These are phyloP conservation scores for Dinocampus coccinellae DNA, from an alignment of 2,888 invertebrate species.

Conservation along the genomic window DNA sequence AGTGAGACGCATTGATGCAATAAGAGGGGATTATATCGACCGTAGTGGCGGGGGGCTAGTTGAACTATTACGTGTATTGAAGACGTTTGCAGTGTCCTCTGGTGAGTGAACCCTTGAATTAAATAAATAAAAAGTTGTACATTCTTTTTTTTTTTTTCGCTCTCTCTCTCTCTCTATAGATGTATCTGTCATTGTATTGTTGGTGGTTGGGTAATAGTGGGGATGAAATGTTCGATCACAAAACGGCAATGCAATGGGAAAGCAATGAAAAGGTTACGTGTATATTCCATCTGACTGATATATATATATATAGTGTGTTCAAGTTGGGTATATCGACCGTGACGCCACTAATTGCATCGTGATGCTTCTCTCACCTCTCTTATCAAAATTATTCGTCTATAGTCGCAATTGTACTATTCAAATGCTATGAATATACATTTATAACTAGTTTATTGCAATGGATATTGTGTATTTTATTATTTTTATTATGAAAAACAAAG, in stretches of 20 bases:
- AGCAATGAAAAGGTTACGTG: not conserved
- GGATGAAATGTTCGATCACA: constrained; percentile 29
- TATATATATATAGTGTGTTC: not conserved
- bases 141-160: too few species aligned
- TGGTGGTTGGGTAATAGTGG: constrained; percentile 19
- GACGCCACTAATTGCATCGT: constrained; percentile 6
- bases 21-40: constrained; percentile 29
- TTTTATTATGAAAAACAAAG: too few species aligned
- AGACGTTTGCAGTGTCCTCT: constrained; percentile 32
- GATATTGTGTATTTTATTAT: too few species aligned
- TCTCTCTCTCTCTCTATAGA: too few species aligned
- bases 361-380: constrained; percentile 10
- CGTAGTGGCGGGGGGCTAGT: constrained; percentile 25
- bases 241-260: constrained; percentile 10
- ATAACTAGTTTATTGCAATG: too few species aligned
- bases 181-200: constrained; percentile 18
- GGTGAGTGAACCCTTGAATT: constrained; percentile 42
- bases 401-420: not conserved
- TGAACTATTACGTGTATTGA: constrained; percentile 19
- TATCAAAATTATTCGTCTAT: not conserved
- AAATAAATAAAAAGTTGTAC: constrained; percentile 38
- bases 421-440: too few species aligned
- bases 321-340: constrained; percentile 9
- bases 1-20: constrained; percentile 6
- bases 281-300: not conserved